Evolutionary conservation across 2,888 invertebrate genomes (phyloP), one percentile per base, ranked within the genome.

Genomic region (Polymixis flavicincta): DNA sequence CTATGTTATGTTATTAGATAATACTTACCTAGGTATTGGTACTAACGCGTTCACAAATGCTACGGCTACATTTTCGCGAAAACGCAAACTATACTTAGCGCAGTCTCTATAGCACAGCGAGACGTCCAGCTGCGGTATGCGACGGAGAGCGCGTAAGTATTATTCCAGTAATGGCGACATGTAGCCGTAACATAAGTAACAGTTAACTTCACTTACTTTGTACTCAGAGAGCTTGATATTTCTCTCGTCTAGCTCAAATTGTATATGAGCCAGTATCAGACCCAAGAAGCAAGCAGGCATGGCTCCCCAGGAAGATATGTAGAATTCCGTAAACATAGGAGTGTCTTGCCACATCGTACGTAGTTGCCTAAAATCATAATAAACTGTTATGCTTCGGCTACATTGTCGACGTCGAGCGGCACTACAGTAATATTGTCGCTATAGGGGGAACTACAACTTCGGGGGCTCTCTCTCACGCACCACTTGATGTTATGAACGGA

Each of bases 301-400:
- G 6, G 85, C 83, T 9, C 87, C 85, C 90, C 89, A 90, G 1
- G 90, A 85, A 0, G 90, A 87, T 0, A 87, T 73, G 77, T 90
- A 89, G 50, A 87, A 79, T 1, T 80, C 79, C 14, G 74, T 70
- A n/a, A 86, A 85, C 0, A 88, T 85, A 7, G 81, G 81, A n/a
- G 64, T 60, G 2, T 83, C 82, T 1, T 76, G 80, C 57, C 89
- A 88, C n/a, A 82, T 32, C 2, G 70, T 79, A 0, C 87, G 88
- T 14, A 84, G 25, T 28, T 81, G 61, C 68, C 89, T 89, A 74
- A 69, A 71, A 52, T 48, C 17, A 67, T n/a, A 22, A n/a, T 6
- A 22, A 60, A 61, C 22, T 60, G 32, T 8, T 45, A 37, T 5
- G 6, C 37, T 37, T 37, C 37, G 37, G 4, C 3, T 37, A 37